Evolutionary conservation across 2,113 vertebrate species (phyloP).

Genomic region (Sula dactylatra): DNA sequence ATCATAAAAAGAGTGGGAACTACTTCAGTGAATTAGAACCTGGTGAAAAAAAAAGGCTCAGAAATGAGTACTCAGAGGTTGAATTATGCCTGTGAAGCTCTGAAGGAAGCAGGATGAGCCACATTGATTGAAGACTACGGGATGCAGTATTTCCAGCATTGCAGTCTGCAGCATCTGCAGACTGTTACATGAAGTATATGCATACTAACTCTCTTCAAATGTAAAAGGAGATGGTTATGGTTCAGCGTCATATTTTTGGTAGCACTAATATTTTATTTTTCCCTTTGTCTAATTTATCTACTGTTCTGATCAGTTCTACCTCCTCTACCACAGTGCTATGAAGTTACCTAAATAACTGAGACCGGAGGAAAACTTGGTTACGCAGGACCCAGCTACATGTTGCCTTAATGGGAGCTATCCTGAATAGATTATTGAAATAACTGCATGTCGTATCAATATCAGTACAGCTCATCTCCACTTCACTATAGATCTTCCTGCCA

Average conservation of each 20-base stretch:
- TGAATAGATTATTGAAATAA: slow-evolving; percentile 4
- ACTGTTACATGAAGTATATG: not conserved
- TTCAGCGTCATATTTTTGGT: not conserved
- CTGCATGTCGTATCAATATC: not conserved
- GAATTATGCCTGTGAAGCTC: not conserved
- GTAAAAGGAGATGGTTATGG: not conserved
- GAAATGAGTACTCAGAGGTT: not conserved
- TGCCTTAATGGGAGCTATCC: not conserved
- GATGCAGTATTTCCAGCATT: not conserved
- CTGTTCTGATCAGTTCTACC: not conserved
- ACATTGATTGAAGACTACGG: rapidly evolving
- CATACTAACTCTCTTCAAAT: not conserved
- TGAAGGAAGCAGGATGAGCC: not conserved
- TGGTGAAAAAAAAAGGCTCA: not conserved
- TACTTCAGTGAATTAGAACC: not conserved
- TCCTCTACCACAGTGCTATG: not conserved
- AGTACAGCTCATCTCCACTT: not conserved
- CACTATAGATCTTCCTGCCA: slow-evolving; percentile 30
- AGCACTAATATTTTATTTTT: not conserved
- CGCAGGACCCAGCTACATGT: not conserved
- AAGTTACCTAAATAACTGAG: not conserved
- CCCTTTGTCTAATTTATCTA: not conserved
- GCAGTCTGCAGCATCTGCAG: not conserved
- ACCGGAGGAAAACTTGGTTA: not conserved
- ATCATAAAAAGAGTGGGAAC: not conserved